These are phyloP conservation scores for Miniopterus natalensis DNA, from an alignment of 2,113 vertebrate genomes.

Conservation along the genomic window DNA sequence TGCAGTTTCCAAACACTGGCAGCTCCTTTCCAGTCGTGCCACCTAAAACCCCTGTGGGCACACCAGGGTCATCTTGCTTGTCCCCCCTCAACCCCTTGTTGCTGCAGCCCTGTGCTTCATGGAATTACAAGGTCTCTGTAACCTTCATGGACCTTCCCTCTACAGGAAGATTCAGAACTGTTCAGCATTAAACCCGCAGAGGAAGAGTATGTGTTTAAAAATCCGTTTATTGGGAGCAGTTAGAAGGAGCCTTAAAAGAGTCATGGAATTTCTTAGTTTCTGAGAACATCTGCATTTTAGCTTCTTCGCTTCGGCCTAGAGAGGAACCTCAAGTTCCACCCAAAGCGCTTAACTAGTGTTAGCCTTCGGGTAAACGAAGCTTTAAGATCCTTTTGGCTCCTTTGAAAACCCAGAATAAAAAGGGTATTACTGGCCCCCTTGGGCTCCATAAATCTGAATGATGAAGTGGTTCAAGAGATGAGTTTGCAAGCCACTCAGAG, in stretches of 20 bases:
- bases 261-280: neutral
- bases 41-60: neutral
- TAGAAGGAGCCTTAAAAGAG: neutral
- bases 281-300: neutral
- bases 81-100: neutral
- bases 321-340: neutral
- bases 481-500: neutral
- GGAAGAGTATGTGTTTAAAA: neutral
- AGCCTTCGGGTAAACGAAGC: neutral
- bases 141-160: neutral
- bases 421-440: neutral
- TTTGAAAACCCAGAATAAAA: neutral
- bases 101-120: neutral
- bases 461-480: neutral
- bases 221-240: neutral
- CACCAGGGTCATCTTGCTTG: neutral
- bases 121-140: neutral
- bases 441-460: neutral
- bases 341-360: neutral
- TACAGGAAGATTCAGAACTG: neutral
- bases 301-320: neutral
- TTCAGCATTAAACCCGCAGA: neutral
- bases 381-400: neutral
- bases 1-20: neutral
- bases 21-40: neutral